These are phyloP conservation scores for Anoplius nigerrimus DNA, from an alignment of 2,888 invertebrate species.

Conservation along the genomic window DNA sequence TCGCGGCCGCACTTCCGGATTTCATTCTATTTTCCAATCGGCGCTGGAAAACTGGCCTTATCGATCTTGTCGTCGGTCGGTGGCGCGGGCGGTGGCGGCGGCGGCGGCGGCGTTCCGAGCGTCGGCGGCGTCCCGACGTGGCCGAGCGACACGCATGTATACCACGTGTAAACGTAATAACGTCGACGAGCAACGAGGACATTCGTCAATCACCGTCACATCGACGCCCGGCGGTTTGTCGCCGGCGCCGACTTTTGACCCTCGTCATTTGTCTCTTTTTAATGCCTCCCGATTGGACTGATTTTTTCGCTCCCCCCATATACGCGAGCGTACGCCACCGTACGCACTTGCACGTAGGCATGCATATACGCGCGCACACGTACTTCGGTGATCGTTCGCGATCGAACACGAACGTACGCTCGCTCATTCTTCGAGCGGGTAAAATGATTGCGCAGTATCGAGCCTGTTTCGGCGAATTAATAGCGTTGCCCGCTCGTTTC, in stretches of 20 bases:
- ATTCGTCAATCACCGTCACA: conserved; percentile 54
- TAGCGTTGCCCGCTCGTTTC: no score
- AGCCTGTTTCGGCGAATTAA: no score
- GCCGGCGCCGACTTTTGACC: conserved; percentile 37
- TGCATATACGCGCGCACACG: no score
- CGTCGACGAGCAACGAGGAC: conserved; percentile 44
- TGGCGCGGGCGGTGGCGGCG: no score
- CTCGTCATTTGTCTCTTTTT: conserved; percentile 44
- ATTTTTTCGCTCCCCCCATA: neutral
- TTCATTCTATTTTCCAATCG: no score
- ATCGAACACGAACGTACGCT: no score
- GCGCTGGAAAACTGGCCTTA: conserved; percentile 12
- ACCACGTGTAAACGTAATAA: conserved; percentile 55
- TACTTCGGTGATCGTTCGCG: no score
- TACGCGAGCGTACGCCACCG: no score
- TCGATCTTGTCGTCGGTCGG: conserved; percentile 6
- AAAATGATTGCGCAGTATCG: no score
- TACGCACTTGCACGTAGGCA: no score
- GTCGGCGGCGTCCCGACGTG: neutral
- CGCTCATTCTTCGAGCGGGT: neutral
- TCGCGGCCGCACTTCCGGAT: no score
- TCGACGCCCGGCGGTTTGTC: conserved; percentile 50
- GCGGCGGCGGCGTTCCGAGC: neutral
- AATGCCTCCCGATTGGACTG: conserved; percentile 5
- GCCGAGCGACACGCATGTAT: conserved; percentile 29